phyloP scores from a whole-genome alignment of 1,140 invertebrate species.

The Halesus radiatus region DNA sequence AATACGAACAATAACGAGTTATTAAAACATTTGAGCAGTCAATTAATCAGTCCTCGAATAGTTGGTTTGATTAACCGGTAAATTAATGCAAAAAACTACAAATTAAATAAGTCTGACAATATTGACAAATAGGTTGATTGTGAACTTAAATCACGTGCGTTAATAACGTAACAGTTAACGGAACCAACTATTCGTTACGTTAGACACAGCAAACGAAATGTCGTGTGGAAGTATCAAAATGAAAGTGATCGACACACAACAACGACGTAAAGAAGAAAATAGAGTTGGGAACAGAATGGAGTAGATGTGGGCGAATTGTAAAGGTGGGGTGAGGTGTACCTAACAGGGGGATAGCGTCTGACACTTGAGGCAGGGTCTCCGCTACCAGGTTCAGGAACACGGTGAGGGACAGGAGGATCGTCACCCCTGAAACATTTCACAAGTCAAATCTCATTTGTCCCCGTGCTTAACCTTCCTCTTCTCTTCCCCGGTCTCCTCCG shows the following conservation, averaged over 20 bases:
- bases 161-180: neutral
- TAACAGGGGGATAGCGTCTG: constrained; percentile 95
- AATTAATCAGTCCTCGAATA: constrained; percentile 15
- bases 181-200: constrained; percentile 6
- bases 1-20: constrained; percentile 28
- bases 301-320: constrained; percentile 53
- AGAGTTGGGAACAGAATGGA: constrained; percentile 49
- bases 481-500: no score
- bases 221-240: constrained; percentile 51
- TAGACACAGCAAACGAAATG: constrained; percentile 50
- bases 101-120: no score
- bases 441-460: constrained; percentile 33
- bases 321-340: constrained; percentile 74
- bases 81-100: neutral
- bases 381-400: constrained; percentile 98
- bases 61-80: neutral
- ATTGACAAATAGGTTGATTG: no score
- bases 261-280: constrained; percentile 58
- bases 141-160: no score
- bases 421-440: constrained; percentile 93
- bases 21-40: constrained; percentile 26
- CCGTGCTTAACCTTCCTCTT: neutral
- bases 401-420: constrained; percentile 99
- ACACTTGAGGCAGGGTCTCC: constrained; percentile 95
- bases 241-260: constrained; percentile 57